Percentiles rank a stretch among this genome's conserved stretches.
Conservation (phyloP, 2,888 invertebrate species). For the Leuctra nigra region DNA sequence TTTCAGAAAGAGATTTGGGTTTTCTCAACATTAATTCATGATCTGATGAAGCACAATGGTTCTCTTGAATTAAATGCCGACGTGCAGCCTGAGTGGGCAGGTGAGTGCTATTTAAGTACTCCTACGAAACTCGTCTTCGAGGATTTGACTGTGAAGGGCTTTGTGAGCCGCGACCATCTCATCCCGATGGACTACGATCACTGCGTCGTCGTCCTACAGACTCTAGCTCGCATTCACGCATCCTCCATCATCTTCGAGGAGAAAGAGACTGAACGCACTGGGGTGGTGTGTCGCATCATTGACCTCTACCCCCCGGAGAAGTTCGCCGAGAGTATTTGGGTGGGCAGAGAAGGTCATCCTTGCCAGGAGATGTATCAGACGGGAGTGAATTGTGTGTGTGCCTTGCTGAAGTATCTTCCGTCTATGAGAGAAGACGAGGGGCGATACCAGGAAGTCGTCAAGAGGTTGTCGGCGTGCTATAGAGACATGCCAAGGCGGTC, state of each 20-base stretch:
- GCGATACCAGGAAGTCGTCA: constrained; percentile 22
- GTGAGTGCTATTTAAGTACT: constrained; percentile 37
- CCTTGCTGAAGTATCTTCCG: constrained; percentile 34
- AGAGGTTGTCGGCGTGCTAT: no score
- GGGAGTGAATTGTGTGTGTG: constrained; percentile 36
- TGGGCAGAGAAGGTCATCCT: no score
- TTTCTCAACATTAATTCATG: not conserved
- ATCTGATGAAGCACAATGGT: not conserved
- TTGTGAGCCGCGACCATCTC: constrained; percentile 9
- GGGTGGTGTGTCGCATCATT: no score
- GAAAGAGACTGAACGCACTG: no score
- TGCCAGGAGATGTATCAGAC: constrained; percentile 35
- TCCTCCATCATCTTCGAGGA: no score
- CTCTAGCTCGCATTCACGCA: constrained; percentile 39
- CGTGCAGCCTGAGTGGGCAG: constrained; percentile 32
- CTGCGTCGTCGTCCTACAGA: constrained; percentile 34
- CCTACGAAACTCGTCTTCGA: constrained; percentile 39
- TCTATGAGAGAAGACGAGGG: constrained; percentile 26
- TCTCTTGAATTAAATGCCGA: constrained; percentile 9
- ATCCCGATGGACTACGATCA: constrained; percentile 35
- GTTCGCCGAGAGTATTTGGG: no score
- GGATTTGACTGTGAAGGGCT: constrained; percentile 37
- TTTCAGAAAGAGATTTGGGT: not conserved
- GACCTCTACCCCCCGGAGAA: no score
- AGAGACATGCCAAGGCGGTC: no score